These are phyloP conservation scores for Epinephelus coioides DNA, from an alignment of 2,797 vertebrate genomes.

Conservation along the genomic window DNA sequence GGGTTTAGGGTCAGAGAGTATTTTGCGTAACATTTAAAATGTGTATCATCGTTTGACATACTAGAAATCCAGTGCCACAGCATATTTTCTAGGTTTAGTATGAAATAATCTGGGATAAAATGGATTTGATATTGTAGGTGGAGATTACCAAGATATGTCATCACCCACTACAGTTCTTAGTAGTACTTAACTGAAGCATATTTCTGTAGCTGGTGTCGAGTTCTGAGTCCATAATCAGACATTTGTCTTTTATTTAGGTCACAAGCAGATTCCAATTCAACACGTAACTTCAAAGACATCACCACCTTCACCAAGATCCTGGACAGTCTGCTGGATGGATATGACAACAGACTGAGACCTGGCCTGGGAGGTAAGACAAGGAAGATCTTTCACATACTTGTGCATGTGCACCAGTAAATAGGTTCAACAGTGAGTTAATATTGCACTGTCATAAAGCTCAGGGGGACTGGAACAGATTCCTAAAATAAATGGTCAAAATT, in stretches of 20 bases:
- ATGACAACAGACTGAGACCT: slow-evolving; percentile 94
- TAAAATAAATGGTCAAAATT: not conserved
- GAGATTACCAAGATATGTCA: not conserved
- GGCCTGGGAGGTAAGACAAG: slow-evolving; percentile 90
- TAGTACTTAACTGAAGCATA: not conserved
- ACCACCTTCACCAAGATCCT: slow-evolving; percentile 93
- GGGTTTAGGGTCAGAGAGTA: not conserved
- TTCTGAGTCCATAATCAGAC: not conserved
- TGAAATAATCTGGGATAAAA: slow-evolving; percentile 8
- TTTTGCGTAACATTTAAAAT: not conserved
- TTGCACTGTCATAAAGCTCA: not conserved
- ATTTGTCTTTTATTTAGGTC: slow-evolving; percentile 57
- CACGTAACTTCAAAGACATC: slow-evolving; percentile 78
- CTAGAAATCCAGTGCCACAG: not conserved
- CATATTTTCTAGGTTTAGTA: not conserved
- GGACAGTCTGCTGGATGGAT: slow-evolving; percentile 93
- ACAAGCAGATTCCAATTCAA: slow-evolving; percentile 70
- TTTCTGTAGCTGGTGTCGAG: not conserved
- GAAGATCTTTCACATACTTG: not conserved
- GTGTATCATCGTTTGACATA: not conserved
- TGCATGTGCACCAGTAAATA: not conserved
- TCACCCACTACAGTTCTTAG: not conserved
- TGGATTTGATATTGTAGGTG: slow-evolving; percentile 9
- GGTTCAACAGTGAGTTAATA: not conserved
- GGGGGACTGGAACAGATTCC: not conserved